These are phyloP conservation scores for Ophiodon elongatus DNA, from an alignment of 2,113 vertebrate genomes.

Conservation along the genomic window DNA sequence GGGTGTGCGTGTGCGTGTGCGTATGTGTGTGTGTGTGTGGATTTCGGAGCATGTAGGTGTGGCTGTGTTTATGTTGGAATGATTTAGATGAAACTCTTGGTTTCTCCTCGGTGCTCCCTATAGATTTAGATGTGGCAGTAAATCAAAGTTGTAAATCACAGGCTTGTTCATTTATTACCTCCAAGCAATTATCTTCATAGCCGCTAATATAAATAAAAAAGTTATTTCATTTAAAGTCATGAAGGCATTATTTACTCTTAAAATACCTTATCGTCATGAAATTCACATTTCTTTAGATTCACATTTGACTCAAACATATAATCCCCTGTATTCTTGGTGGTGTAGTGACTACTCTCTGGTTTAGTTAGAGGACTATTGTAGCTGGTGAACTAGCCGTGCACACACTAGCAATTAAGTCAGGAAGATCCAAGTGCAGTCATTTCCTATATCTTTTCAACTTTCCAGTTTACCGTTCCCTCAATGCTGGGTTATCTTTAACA, in stretches of 20 bases:
- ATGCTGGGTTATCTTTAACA: not conserved
- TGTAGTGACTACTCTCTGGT: not conserved
- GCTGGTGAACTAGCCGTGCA: not conserved
- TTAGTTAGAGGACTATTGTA: too few species aligned
- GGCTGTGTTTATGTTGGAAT: slow-evolving; percentile 31
- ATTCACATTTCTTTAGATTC: not conserved
- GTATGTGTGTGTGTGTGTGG: not conserved
- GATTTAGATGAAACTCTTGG: slow-evolving; percentile 20
- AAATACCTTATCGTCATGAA: not conserved
- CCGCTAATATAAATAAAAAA: not conserved
- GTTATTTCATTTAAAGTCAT: not conserved
- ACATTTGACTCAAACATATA: not conserved
- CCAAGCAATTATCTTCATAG: not conserved
- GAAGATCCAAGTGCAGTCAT: not conserved
- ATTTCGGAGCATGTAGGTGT: slow-evolving; percentile 1
- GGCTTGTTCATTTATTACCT: not conserved
- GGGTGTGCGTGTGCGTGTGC: not conserved
- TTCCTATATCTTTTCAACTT: not conserved
- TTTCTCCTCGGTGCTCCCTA: not conserved
- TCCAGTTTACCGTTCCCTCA: not conserved
- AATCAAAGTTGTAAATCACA: slow-evolving; percentile 11
- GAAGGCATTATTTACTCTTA: not conserved
- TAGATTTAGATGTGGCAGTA: slow-evolving; percentile 3
- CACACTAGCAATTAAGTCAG: not conserved
- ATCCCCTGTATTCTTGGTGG: not conserved